These are phyloP conservation scores for Nomia melanderi DNA, from an alignment of 1,140 invertebrate species.

Conservation along the genomic window DNA sequence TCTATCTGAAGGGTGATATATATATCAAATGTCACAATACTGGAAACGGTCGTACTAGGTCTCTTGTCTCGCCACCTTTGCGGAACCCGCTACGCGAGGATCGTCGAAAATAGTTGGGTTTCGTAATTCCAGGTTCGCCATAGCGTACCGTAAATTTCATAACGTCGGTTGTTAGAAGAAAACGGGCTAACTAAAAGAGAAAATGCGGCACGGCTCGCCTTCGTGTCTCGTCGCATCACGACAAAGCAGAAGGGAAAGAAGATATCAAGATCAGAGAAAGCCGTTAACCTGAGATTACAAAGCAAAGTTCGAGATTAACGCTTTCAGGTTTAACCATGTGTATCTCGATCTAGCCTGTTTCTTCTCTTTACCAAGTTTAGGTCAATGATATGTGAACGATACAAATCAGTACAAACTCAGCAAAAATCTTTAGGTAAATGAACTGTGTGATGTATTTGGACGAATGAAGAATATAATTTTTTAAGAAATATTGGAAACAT, in stretches of 20 bases:
- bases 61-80: no score
- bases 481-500: no score
- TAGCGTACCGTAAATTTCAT: no score
- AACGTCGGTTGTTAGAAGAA: not conserved
- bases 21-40: no score
- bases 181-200: not conserved
- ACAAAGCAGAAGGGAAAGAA: constrained; percentile 29
- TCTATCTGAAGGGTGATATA: no score
- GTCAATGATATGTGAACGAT: not conserved
- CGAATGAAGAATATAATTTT: no score
- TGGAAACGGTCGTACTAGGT: no score
- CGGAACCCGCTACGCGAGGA: no score
- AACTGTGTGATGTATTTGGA: no score
- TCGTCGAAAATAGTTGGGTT: no score
- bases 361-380: not conserved
- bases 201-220: constrained; percentile 31
- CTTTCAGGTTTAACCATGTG: not conserved
- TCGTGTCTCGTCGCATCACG: constrained; percentile 21
- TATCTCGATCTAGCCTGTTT: not conserved
- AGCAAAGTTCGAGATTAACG: constrained; percentile 46
- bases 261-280: constrained; percentile 59
- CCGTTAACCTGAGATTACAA: constrained; percentile 33
- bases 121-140: no score
- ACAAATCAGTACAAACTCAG: not conserved
- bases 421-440: no score